These are phyloP conservation scores for Drusus annulatus DNA, from an alignment of 1,140 invertebrate species.

Conservation along the genomic window DNA sequence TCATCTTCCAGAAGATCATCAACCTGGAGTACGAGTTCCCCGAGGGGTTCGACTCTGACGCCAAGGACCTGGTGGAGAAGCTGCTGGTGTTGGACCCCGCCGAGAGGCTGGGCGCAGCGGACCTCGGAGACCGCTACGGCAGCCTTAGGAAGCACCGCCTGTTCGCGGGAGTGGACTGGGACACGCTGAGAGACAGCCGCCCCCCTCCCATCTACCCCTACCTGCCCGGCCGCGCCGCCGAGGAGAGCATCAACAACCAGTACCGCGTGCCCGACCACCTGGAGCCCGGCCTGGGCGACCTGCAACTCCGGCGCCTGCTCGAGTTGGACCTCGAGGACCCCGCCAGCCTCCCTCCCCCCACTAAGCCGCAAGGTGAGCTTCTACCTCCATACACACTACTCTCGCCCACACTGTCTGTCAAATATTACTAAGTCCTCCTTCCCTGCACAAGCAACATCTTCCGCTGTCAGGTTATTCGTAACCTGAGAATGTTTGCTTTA, in stretches of 20 bases:
- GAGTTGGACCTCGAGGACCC: constrained; percentile 76
- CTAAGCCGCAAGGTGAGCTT: constrained; percentile 63
- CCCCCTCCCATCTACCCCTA: constrained; percentile 91
- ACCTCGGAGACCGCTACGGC: constrained; percentile 81
- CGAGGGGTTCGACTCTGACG: constrained; percentile 87
- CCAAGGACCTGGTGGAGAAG: constrained; percentile 90
- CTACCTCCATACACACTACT: too few species aligned
- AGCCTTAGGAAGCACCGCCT: constrained; percentile 90
- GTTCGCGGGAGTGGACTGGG: constrained; percentile 89
- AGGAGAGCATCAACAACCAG: constrained; percentile 78
- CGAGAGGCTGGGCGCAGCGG: constrained; percentile 87
- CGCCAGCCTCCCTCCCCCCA: constrained; percentile 58
- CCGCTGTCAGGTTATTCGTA: too few species aligned
- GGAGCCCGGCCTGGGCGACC: constrained; percentile 88
- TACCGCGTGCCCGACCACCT: constrained; percentile 83
- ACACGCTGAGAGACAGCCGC: constrained; percentile 81
- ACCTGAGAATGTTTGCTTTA: too few species aligned
- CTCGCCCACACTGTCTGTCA: too few species aligned
- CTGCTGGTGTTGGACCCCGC: constrained; percentile 87
- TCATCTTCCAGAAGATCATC: constrained; percentile 97
- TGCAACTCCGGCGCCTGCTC: constrained; percentile 82
- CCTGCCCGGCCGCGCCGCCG: constrained; percentile 82
- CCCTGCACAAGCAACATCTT: too few species aligned
- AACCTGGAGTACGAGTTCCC: constrained; percentile 95
- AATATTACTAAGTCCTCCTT: too few species aligned